These are phyloP conservation scores for Ormyrus pomaceus DNA, from an alignment of 2,888 invertebrate genomes.

Conservation along the genomic window DNA sequence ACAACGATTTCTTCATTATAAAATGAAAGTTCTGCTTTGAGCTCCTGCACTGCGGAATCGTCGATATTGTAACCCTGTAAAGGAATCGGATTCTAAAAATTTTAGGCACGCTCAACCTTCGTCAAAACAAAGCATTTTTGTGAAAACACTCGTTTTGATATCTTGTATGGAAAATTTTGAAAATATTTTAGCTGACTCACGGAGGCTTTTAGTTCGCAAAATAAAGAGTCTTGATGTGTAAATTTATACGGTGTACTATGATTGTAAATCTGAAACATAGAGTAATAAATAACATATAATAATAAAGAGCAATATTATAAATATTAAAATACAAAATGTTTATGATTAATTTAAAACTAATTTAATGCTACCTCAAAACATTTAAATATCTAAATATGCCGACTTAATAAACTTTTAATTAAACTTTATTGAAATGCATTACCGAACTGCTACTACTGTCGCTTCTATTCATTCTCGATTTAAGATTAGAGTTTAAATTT, in stretches of 20 bases:
- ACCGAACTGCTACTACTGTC: slow-evolving; percentile 37
- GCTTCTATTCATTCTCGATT: slow-evolving; percentile 48
- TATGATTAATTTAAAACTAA: background rate
- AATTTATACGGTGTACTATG: slow-evolving; percentile 57
- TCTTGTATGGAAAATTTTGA: background rate
- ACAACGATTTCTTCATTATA: slow-evolving; percentile 59
- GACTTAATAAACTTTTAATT: background rate
- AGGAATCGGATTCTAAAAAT: background rate
- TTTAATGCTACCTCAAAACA: background rate
- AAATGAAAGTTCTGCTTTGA: slow-evolving; percentile 60
- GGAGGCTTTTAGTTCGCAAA: slow-evolving; percentile 63
- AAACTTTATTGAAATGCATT: background rate
- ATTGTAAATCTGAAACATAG: slow-evolving; percentile 55
- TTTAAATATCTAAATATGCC: background rate
- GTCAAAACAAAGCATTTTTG: slow-evolving; percentile 12
- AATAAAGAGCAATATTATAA: background rate
- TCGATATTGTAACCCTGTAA: slow-evolving; percentile 62
- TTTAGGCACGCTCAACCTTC: no score
- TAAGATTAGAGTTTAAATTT: slow-evolving; percentile 56
- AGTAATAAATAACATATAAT: background rate
- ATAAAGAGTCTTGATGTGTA: slow-evolving; percentile 59
- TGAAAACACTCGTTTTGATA: background rate
- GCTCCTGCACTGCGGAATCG: slow-evolving; percentile 58
- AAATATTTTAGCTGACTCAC: slow-evolving; percentile 54
- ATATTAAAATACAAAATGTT: slow-evolving; percentile 1